These are phyloP conservation scores for Yponomeuta cagnagella DNA, from an alignment of 2,888 invertebrate species.

Conservation along the genomic window DNA sequence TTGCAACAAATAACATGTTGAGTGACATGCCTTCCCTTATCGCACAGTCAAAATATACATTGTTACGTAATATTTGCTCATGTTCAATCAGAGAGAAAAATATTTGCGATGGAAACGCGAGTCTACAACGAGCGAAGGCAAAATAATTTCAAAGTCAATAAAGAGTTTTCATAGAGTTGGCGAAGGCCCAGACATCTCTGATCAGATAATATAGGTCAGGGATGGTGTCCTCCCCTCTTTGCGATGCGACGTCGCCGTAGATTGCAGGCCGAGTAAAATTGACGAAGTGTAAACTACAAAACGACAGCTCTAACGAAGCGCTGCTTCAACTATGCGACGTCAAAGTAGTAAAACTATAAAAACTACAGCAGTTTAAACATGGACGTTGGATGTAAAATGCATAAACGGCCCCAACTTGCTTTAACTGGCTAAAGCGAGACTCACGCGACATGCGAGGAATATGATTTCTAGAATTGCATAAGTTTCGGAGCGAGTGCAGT, in stretches of 20 bases:
- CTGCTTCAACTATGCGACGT: not conserved
- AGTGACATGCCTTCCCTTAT: not conserved
- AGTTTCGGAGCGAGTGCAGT: conserved; percentile 17
- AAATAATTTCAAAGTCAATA: conserved; percentile 12
- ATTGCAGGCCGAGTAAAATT: conserved; percentile 18
- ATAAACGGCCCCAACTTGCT: not conserved
- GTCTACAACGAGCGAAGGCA: not conserved
- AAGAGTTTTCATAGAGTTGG: conserved; percentile 44
- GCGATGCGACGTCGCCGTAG: conserved; percentile 30
- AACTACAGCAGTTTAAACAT: not conserved
- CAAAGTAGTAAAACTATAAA: not conserved
- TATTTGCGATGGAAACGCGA: not conserved
- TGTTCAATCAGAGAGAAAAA: not conserved
- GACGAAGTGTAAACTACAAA: conserved; percentile 33
- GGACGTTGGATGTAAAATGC: not conserved
- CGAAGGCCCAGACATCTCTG: conserved; percentile 54
- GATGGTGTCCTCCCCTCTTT: conserved; percentile 44
- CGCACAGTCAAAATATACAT: not conserved
- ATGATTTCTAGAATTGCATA: conserved; percentile 11
- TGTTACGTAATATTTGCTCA: not conserved
- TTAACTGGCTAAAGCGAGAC: not conserved
- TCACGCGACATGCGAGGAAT: not conserved
- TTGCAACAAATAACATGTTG: conserved; percentile 1
- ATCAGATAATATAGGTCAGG: conserved; percentile 60
- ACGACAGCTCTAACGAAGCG: conserved; percentile 20